Percentiles rank a stretch among this genome's conserved stretches.
Evolutionary conservation across 2,113 vertebrate species (phyloP).

Genomic region (Neogobius melanostomus): DNA sequence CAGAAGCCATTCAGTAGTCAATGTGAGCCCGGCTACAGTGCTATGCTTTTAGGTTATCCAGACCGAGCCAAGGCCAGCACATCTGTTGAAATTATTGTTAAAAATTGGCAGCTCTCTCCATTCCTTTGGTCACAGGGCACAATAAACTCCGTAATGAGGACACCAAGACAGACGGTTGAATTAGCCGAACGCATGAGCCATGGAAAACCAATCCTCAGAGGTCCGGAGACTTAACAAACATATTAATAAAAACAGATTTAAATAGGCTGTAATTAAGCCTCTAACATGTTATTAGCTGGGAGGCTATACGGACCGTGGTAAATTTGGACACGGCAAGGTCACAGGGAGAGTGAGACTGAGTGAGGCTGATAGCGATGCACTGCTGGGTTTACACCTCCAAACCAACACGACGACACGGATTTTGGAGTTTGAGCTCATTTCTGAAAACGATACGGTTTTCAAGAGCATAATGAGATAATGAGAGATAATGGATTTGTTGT

Average conservation of each 20-base stretch:
- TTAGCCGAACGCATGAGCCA: constrained; percentile 8
- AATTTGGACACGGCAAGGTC: constrained; percentile 50
- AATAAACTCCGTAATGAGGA: constrained; percentile 20
- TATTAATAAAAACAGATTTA: constrained; percentile 49
- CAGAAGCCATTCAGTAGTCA: too few relatives aligned
- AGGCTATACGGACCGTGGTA: constrained; percentile 35
- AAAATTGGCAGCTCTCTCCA: constrained; percentile 9
- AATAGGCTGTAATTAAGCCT: constrained; percentile 38
- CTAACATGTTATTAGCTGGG: constrained; percentile 48
- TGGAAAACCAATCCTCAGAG: neutral
- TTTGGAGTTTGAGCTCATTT: too few relatives aligned
- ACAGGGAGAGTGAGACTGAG: constrained; percentile 29
- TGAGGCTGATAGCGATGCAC: constrained; percentile 47
- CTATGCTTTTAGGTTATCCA: constrained; percentile 14
- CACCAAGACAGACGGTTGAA: constrained; percentile 13
- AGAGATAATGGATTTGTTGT: too few relatives aligned
- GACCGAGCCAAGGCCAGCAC: neutral
- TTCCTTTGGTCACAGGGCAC: constrained; percentile 12
- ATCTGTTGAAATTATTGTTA: neutral
- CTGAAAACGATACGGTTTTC: too few relatives aligned
- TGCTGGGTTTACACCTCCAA: constrained; percentile 25
- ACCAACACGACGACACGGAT: neutral
- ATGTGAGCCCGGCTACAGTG: neutral
- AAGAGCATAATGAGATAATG: too few relatives aligned
- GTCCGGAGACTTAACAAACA: constrained; percentile 48